Base-by-base conservation (phyloP, 2,113 vertebrate species). In the Sylvietta virens region DNA sequence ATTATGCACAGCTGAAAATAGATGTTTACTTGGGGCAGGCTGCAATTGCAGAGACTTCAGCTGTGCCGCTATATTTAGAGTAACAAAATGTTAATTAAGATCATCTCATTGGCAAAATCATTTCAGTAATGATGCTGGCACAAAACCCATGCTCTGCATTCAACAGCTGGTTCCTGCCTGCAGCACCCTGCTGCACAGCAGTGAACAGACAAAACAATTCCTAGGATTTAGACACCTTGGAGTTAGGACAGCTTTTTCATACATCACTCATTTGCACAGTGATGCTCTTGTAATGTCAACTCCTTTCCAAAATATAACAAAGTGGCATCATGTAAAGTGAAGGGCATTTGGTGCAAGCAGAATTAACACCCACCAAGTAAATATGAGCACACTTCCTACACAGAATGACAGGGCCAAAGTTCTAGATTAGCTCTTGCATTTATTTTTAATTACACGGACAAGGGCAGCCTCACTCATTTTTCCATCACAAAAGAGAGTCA, bases 11-110 rank as follows among this genome's bases (percentile, higher is more conserved):
- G 89, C 86, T 95, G 93, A 97, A 97, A 97, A 96, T 94, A 94
- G 88, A 81, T 94, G 81, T 95, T 96, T 92, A 94, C 92, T 92
- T 44, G 7, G 27, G 82, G 70, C 94, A 93, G 82, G 54, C 79
- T 94, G 67, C 92, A 82, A 86, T 20, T 81, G 92, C 85, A 91
- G 64, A 76, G 62, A 60, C 90, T 96, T 96, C 93, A 96, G 92
- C 95, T 95, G 93, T 71, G 79, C 82, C 58, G 85, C 47, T 96
- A 81, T 94, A 95, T 94, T 93, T 96, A 95, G 90, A 72, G 48
- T 54, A 92, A 86, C 90, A 95, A 86, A 94, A 95, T 88, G 81
- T 92, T 94, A 94, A 97, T 95, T 96, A 96, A 94, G 54, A 90
- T 90, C 66, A 69, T 57, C 66, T 92, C 66, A 30, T 54, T 80